A percentile compares a stretch with the other conserved stretches of the same genome.
These are phyloP conservation scores for Chloroclysta siterata DNA, from an alignment of 2,888 invertebrate genomes.

Conservation along the genomic window DNA sequence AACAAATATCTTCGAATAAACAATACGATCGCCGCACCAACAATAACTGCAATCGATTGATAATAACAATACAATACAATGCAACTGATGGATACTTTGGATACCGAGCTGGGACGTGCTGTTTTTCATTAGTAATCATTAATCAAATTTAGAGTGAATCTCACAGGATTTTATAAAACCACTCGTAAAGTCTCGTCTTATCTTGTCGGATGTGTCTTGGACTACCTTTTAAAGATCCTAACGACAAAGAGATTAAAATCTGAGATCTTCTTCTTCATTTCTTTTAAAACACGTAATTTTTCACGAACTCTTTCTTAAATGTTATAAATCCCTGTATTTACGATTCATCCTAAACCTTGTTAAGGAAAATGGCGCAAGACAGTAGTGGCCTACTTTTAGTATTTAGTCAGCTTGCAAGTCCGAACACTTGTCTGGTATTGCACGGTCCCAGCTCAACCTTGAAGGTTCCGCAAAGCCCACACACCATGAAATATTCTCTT, in stretches of 20 bases:
- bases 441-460: slow-evolving; percentile 22
- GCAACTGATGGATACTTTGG: slow-evolving; percentile 9
- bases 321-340: background rate
- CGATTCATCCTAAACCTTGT: slow-evolving; percentile 7
- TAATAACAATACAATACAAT: slow-evolving; percentile 19
- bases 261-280: background rate
- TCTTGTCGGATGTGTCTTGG: background rate
- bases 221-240: background rate
- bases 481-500: slow-evolving; percentile 22
- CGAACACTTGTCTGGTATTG: slow-evolving; percentile 12
- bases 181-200: background rate
- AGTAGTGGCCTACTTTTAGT: slow-evolving; percentile 13
- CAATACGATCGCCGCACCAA: slow-evolving; percentile 32
- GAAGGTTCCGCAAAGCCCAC: slow-evolving; percentile 20
- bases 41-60: slow-evolving; percentile 23
- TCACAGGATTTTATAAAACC: background rate
- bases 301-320: background rate
- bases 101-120: background rate
- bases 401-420: slow-evolving; percentile 25
- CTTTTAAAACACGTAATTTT: no score
- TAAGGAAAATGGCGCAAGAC: slow-evolving; percentile 11
- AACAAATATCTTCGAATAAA: slow-evolving; percentile 32
- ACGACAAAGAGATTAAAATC: no score
- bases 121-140: background rate
- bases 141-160: background rate